phyloP scores from a whole-genome alignment of 2,888 invertebrate genomes.

The Leucophenga maculata region DNA sequence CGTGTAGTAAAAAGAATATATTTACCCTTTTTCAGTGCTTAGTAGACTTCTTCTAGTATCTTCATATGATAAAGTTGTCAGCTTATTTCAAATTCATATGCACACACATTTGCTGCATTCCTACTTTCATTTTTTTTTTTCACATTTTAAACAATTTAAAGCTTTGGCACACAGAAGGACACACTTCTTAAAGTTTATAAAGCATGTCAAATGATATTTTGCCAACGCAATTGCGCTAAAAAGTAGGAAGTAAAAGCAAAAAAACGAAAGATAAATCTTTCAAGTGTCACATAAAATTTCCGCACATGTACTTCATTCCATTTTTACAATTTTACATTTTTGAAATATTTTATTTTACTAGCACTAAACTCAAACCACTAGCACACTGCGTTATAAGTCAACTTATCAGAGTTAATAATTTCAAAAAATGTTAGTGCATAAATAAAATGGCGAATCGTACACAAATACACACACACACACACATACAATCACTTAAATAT shows the following conservation, averaged over 20 bases:
- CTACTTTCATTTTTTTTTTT: too few relatives aligned
- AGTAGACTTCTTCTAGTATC: too few relatives aligned
- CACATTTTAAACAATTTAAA: too few relatives aligned
- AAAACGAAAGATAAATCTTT: slow-evolving; percentile 53
- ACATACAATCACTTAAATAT: slow-evolving; percentile 30
- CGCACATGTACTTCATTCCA: slow-evolving; percentile 55
- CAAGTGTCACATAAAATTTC: slow-evolving; percentile 64
- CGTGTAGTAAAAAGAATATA: too few relatives aligned
- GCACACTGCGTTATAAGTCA: slow-evolving; percentile 53
- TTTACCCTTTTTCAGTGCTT: too few relatives aligned
- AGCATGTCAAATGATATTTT: background rate
- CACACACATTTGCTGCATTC: too few relatives aligned
- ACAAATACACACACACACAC: slow-evolving; percentile 43
- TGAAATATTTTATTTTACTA: background rate
- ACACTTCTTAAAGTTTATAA: background rate
- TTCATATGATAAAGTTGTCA: too few relatives aligned
- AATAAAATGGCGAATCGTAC: slow-evolving; percentile 49
- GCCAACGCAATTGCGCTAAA: too few relatives aligned
- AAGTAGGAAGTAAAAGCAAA: background rate
- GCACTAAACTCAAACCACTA: background rate
- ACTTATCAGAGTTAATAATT: slow-evolving; percentile 65
- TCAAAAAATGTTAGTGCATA: slow-evolving; percentile 64
- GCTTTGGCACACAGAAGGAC: too few relatives aligned
- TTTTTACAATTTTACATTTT: slow-evolving; percentile 16
- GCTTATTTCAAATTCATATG: too few relatives aligned